Evolutionary conservation across 2,113 vertebrate species (phyloP), one percentile per base, ranked within the genome.

Genomic region (Galbula dea): DNA sequence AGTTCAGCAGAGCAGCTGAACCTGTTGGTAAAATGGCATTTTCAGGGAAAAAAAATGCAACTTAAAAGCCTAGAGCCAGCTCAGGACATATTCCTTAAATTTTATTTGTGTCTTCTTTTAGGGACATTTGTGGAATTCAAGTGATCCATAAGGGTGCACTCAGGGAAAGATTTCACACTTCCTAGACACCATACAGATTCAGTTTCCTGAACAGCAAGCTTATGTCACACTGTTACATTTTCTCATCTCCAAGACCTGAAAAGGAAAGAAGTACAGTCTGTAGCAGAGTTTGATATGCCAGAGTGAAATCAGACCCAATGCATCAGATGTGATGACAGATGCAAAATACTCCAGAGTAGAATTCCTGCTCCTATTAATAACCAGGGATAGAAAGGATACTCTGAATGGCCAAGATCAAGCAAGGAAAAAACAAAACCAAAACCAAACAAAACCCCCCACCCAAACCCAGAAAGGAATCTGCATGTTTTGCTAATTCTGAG

Each of bases 301-400:
- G 83, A 63, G 48, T 93, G 76, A 68, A 75, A 74, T 94, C 88
- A 68, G 88, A 88, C 61, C 83, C 83, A 78, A 49, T 86, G 83
- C 80, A 93, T 96, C 86, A 96, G 90, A 76, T 95, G 52, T 83
- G 95, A 83, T 93, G 96, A 94, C 90, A 92, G 90, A 91, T 41
- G 63, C 19, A 92, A 80, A 96, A 93, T 86, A 93, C 80, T 90
- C 76, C 72, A 81, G 90, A 90, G 79, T 72, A 86, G 62, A 88
- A 61, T 74, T 86, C 21, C 68, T 55, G 27, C 61, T 91, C 48
- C 88, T 95, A 34, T 88, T 88, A 94, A 84, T 95, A 96, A 61
- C 72, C 59, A 67, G 63, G 37, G 71, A 45, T 93, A 89, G 71
- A 84, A 84, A 81, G 61, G 73, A 93, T 94, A 92, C n/a, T 88